Evolutionary conservation across 1,140 invertebrate species (phyloP), one percentile per base, ranked within the genome.

Genomic region (Leptinotarsa texana): DNA sequence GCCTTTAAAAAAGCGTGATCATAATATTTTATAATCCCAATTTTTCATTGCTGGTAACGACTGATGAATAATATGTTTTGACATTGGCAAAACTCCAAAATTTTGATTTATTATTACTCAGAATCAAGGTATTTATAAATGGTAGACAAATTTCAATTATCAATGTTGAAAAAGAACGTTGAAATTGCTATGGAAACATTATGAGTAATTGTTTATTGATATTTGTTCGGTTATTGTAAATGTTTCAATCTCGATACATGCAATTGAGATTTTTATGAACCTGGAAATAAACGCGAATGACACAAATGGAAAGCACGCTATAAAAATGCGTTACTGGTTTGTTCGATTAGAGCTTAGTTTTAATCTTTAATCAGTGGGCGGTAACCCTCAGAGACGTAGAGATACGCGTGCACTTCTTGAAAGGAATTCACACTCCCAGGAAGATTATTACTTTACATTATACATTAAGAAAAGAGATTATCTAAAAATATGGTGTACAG

Each of bases 101-200:
- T 57, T n/a, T 57, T 57, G 51, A 57, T 57, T 57, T 57, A 57
- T 57, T 18, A 18, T 15, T 57, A 57, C 51, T 57, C n/a, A 18
- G 51, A 57, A 57, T 57, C n/a, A 57, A 4, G n/a, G 51, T 57
- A 57, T 57, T 57, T 57, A 57, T 57, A 57, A 57, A 57, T 18
- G 15, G 15, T 57, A 57, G 51, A 57, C 51, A 18, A n/a, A 15
- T 57, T 18, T 18, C n/a, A 18, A 57, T 57, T 17, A 17, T 57
- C 6, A 4, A 57, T 18, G 51, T 42, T 11, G 4, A 18, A 57
- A 51, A 57, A 15, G 51, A 15, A 57, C 51, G 13, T 57, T 57
- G 51, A 57, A 57, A 57, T 42, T 57, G 51, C 6, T 57, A 18
- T 57, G 51, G 13, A 57, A 57, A 57, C 51, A 57, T 17, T 13